Base-by-base conservation (phyloP, 2,797 vertebrate genomes). In the Microchirus variegatus region DNA sequence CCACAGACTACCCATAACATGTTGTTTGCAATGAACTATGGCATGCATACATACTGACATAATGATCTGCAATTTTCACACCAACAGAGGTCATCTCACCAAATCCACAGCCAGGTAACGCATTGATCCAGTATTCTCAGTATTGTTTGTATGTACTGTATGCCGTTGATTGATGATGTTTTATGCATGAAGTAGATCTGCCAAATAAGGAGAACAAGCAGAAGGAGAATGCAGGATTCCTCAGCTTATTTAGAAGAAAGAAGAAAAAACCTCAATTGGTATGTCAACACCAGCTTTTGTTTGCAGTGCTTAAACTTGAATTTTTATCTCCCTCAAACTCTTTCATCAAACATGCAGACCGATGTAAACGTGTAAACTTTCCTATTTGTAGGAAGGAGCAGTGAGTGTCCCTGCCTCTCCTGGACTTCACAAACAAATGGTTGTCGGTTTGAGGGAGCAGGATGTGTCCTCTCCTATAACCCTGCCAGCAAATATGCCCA, bases 231-330 rank as follows among this genome's bases (percentile, higher is more conserved):
- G 89, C 89, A 59, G 90, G 96, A 0, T 95, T 98, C 73, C 95
- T 99, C 80, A 88, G 94, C 57, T 92, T 99, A 76, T 98, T 98
- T 83, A 92, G 95, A 47, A 93, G 93, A 78, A 93, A 73, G 82
- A 97, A 95, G 91, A 96, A 97, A 81, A 42, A 15, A 19, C 4
- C 52, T 9, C 37, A 53, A 17, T 1, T 15, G 37, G 52, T 53
- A 40, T 14, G 51, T 38, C 16, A 5, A 40, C 48, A 49, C 2
- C 18, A 9, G 31, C 22, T 15, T 26, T n/a, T 26, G 41, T 40
- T 40, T 14, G 12, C 5, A 42, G 5, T 31, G 31, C 5, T 1
- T 31, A 6, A 4, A 31, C 5, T 31, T 31, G 5, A 31, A 7
- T 31, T 31, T 31, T 31, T 1, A 31, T 31, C 31, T 31, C 31